Conservation (phyloP, 2,888 invertebrate genomes). For the Chrysolina americana region DNA sequence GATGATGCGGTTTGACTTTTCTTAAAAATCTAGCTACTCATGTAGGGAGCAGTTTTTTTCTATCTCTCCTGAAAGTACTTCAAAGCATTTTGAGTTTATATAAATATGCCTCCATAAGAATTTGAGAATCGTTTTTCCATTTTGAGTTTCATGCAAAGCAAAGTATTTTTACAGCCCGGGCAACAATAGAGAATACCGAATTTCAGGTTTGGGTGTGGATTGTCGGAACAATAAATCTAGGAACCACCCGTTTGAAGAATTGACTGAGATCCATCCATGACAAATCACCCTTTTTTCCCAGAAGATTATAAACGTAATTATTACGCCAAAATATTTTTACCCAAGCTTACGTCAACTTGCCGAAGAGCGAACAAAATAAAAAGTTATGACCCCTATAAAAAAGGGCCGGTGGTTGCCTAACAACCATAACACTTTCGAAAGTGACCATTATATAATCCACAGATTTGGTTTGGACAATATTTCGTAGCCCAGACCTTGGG, state of each 20-base stretch:
- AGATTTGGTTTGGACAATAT: slow-evolving; percentile 7
- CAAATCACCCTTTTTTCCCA: background rate
- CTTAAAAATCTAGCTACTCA: too few relatives aligned
- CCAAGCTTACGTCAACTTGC: slow-evolving; percentile 26
- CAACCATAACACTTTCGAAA: slow-evolving; percentile 29
- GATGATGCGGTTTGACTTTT: too few relatives aligned
- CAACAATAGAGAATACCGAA: background rate
- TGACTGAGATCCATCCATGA: background rate
- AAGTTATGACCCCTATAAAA: slow-evolving; percentile 42
- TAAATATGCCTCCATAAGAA: background rate
- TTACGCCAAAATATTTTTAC: slow-evolving; percentile 30
- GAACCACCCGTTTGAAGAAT: background rate
- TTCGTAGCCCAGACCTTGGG: slow-evolving; percentile 15
- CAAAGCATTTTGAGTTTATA: too few relatives aligned
- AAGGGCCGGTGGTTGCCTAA: slow-evolving; percentile 34
- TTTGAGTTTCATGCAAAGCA: background rate
- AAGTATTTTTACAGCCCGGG: too few relatives aligned
- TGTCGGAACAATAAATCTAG: background rate
- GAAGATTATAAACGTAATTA: background rate
- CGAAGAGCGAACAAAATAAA: slow-evolving; percentile 31
- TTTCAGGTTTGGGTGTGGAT: background rate
- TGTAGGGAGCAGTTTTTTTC: too few relatives aligned
- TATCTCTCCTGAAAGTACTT: too few relatives aligned
- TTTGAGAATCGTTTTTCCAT: background rate
- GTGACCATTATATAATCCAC: slow-evolving; percentile 19